Percentiles rank a stretch among this genome's conserved stretches.
Evolutionary conservation across 2,113 vertebrate genomes (phyloP).

Genomic region (Heterochromis multidens): DNA sequence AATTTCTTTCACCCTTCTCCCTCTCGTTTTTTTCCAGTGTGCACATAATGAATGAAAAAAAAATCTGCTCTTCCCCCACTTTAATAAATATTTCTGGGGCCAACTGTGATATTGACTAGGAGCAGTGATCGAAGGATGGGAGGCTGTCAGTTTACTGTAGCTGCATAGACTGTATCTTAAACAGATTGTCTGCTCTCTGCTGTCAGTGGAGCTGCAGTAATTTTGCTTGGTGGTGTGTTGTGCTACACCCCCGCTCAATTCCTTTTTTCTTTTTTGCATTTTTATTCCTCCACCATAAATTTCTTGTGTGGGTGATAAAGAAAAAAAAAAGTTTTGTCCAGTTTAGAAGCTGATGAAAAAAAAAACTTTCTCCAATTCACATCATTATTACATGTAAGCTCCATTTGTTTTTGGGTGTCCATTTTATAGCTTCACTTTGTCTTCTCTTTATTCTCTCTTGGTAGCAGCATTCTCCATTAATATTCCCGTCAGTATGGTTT

Average conservation of each 20-base stretch:
- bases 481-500: conserved; percentile 1
- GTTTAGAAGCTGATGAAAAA: background rate
- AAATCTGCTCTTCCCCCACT: background rate
- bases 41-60: background rate
- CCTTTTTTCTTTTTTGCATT: background rate
- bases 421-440: background rate
- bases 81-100: conserved; percentile 65
- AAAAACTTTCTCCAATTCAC: background rate
- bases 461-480: background rate
- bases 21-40: conserved; percentile 2
- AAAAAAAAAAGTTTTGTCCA: background rate
- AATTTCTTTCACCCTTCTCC: conserved; percentile 49
- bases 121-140: conserved; percentile 60
- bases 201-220: conserved; percentile 31
- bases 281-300: background rate
- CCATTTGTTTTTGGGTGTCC: background rate
- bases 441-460: background rate
- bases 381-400: background rate
- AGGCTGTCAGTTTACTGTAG: conserved; percentile 37
- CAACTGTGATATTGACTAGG: conserved; percentile 38
- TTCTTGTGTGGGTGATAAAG: background rate
- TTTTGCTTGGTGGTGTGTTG: background rate
- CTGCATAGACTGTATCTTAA: conserved; percentile 53
- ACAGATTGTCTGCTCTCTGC: conserved; percentile 41
- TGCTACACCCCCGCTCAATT: background rate